Conservation (phyloP, 2,797 vertebrate genomes). For the Aeoliscus strigatus region DNA sequence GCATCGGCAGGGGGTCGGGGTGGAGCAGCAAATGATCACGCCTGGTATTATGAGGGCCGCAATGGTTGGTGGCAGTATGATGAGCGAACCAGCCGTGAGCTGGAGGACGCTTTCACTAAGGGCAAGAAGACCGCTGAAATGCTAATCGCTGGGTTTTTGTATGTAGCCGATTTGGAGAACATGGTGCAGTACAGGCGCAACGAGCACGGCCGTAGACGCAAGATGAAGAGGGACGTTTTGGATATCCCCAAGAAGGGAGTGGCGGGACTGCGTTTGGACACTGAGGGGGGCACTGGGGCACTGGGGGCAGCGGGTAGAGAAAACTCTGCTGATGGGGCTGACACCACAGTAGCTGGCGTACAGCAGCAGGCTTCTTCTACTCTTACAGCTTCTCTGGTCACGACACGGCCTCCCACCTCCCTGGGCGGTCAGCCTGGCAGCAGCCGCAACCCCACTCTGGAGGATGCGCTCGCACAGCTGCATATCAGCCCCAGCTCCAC, state of each 20-base stretch:
- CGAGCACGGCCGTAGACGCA: constrained; percentile 92
- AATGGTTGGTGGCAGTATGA: constrained; percentile 99
- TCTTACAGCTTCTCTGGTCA: constrained; percentile 59
- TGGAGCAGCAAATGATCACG: constrained; percentile 81
- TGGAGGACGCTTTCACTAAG: constrained; percentile 96
- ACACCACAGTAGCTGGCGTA: constrained; percentile 64
- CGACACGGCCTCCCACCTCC: constrained; percentile 75
- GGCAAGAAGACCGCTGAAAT: constrained; percentile 98
- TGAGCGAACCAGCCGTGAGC: constrained; percentile 94
- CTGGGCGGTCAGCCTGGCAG: constrained; percentile 79
- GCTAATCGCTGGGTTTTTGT: constrained; percentile 97
- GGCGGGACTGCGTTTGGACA: constrained; percentile 89
- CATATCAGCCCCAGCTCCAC: constrained; percentile 77
- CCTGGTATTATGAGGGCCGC: constrained; percentile 98
- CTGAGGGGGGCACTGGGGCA: constrained; percentile 57
- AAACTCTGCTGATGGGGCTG: constrained; percentile 91
- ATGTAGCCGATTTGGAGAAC: constrained; percentile 96
- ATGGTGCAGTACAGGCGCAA: constrained; percentile 99
- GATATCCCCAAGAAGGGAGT: constrained; percentile 98
- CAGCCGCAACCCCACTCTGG: constrained; percentile 74
- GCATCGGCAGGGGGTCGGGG: constrained; percentile 87
- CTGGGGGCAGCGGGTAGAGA: constrained; percentile 77
- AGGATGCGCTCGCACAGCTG: constrained; percentile 86
- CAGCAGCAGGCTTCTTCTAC: constrained; percentile 60
- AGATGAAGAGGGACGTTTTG: constrained; percentile 93